Evolutionary conservation across 2,888 invertebrate genomes (phyloP), one percentile per base, ranked within the genome.

Genomic region (Drosophila acutilabella): DNA sequence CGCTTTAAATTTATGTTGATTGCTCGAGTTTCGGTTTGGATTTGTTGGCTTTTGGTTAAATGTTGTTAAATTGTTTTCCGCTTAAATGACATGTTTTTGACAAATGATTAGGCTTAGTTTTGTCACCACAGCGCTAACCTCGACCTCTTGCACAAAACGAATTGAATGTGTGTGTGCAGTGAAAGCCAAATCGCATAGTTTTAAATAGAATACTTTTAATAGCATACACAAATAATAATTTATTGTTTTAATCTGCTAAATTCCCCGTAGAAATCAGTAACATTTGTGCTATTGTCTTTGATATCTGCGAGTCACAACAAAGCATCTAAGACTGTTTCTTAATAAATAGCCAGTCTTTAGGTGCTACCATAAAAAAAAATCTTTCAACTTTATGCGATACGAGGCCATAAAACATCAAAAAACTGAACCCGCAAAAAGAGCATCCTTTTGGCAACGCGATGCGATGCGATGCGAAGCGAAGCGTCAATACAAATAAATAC

Each of bases 21-120:
- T 86, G 85, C 80, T 67, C 74, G 71, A 80, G 62, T 82, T 89
- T 42, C 20, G 59, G 62, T 82, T 89, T 42, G 33, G 59, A 44
- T 57, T 64, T 42, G 26, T 64, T 79, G 36, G 36, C 36, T 75
- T 73, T 80, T 78, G 59, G 72, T 64, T 68, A 78, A 81, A 84
- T 86, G 88, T 82, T 82, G 88, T 85, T 88, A 85, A 86, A 86
- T 88, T 88, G 85, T 87, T 89, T 85, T 85, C 88, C 88, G 78
- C 64, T 69, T 51, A 74, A 86, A 76, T 86, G 83, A 86, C 89
- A 88, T 82, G 81, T 80, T 80, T 78, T 88, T 85, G 85, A 86
- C 85, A 86, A 86, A 86, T 86, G 89, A 86, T 82, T 78, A 72
- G 73, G 42, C 69, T 58, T 14, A 57, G 52, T 60, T 68, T 50